phyloP scores from a whole-genome alignment of 2,113 vertebrate species.

The Pantherophis guttatus region DNA sequence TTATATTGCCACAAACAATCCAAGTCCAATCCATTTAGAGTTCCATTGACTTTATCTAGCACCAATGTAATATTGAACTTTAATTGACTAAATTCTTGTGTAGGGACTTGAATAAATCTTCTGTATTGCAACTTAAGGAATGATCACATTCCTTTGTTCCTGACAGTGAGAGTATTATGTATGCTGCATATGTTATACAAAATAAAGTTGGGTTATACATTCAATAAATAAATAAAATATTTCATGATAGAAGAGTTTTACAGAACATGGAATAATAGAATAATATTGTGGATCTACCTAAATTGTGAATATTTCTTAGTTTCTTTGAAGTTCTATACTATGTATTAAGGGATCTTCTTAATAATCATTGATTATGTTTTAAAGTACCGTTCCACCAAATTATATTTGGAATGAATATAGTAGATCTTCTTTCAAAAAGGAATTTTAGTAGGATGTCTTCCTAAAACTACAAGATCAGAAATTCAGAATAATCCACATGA shows the following conservation, averaged over 20 bases:
- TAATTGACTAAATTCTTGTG: no score
- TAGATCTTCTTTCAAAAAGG: not conserved
- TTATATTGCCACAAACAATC: not conserved
- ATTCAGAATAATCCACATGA: not conserved
- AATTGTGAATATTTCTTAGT: not conserved
- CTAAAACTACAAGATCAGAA: not conserved
- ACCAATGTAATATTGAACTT: no score
- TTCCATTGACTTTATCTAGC: no score
- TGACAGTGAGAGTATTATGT: not conserved
- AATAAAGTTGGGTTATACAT: not conserved
- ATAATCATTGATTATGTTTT: not conserved
- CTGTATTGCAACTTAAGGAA: no score
- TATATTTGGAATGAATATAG: not conserved
- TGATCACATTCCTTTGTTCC: no score
- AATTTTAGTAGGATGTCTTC: not conserved
- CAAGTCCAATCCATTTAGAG: not conserved
- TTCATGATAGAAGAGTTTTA: not conserved
- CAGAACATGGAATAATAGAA: not conserved
- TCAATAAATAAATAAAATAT: not conserved
- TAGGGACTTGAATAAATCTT: no score
- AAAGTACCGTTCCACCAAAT: not conserved
- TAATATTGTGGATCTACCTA: not conserved
- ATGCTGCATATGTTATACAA: not conserved
- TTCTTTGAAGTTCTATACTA: not conserved
- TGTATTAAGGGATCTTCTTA: not conserved